Evolutionary conservation across 2,797 vertebrate genomes (phyloP).

Genomic region (Ceyx erithaca): DNA sequence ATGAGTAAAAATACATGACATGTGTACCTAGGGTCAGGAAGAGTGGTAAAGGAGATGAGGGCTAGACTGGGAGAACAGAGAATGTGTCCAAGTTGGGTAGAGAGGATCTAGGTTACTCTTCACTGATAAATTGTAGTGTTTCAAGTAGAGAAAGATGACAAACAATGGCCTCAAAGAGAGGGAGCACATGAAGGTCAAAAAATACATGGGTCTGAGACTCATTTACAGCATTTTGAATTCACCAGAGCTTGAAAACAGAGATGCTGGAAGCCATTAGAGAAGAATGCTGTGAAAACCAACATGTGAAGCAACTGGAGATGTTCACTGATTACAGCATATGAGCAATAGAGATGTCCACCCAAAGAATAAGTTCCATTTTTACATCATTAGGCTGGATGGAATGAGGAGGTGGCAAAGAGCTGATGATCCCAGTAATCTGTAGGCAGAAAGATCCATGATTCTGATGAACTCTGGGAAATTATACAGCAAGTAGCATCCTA

Average conservation of each 20-base stretch:
- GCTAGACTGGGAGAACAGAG: background rate
- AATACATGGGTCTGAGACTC: background rate
- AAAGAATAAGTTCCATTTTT: slow-evolving; percentile 25
- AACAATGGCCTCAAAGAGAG: background rate
- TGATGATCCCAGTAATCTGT: background rate
- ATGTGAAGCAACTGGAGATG: slow-evolving; percentile 19
- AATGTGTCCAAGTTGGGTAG: background rate
- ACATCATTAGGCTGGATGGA: background rate
- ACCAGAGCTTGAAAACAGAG: background rate
- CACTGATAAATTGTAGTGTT: background rate
- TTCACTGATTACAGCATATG: background rate
- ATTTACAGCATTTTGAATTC: background rate
- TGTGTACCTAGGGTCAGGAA: background rate
- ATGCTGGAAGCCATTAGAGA: slow-evolving; percentile 37
- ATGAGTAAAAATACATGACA: background rate
- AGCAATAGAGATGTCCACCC: slow-evolving; percentile 7
- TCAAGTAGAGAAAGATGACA: background rate
- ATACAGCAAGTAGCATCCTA: background rate
- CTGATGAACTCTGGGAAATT: background rate
- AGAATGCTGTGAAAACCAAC: slow-evolving; percentile 24
- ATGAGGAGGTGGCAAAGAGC: background rate
- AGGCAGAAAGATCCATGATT: background rate
- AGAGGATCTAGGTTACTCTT: background rate
- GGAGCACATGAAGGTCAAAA: background rate
- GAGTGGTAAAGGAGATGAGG: background rate